Evolutionary conservation across 1,140 invertebrate species (phyloP).

Genomic region (Cydia amplana): DNA sequence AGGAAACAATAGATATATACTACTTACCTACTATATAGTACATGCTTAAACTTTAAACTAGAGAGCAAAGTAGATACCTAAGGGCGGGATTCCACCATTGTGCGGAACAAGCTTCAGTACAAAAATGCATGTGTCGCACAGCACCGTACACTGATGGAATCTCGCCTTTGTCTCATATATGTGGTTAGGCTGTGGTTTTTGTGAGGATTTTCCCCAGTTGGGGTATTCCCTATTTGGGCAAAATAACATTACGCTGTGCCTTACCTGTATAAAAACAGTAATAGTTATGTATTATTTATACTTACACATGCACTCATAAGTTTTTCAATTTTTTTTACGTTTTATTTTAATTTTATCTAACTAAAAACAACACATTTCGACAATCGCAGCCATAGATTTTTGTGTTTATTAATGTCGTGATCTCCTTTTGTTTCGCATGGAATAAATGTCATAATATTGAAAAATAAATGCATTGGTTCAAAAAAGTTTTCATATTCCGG

Average conservation of each 20-base stretch:
- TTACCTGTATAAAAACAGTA: background rate
- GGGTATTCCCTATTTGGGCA: background rate
- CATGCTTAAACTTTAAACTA: too few species aligned
- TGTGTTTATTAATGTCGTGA: background rate
- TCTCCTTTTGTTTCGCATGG: background rate
- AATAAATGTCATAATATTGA: slow-evolving; percentile 37
- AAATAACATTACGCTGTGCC: background rate
- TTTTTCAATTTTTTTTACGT: slow-evolving; percentile 10
- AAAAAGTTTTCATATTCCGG: background rate
- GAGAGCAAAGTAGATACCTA: too few species aligned
- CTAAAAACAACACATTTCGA: background rate
- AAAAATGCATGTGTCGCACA: too few species aligned
- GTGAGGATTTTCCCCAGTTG: too few species aligned
- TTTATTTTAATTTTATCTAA: background rate
- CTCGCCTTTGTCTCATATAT: too few species aligned
- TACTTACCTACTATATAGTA: too few species aligned
- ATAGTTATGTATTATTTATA: background rate
- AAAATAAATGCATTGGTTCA: background rate
- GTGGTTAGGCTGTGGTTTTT: too few species aligned
- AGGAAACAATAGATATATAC: too few species aligned
- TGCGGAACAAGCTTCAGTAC: too few species aligned
- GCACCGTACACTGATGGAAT: too few species aligned
- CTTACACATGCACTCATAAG: background rate
- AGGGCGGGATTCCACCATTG: too few species aligned
- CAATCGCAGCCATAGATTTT: slow-evolving; percentile 2